Conservation (phyloP, 2,888 invertebrate genomes). For the Troides oblongomaculatus region DNA sequence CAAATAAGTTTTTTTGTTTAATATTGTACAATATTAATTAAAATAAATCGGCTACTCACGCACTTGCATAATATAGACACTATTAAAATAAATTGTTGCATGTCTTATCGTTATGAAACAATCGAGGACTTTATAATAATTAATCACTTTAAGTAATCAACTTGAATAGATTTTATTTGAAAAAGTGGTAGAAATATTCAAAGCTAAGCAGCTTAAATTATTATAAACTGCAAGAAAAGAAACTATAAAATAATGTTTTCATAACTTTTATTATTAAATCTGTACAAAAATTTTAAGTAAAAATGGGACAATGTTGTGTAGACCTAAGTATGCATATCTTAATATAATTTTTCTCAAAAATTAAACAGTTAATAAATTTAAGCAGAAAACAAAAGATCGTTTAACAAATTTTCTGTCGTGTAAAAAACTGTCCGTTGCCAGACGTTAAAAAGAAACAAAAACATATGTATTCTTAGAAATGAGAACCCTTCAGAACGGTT, state of each 20-base stretch:
- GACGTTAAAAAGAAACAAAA: no score
- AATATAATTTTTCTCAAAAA: no score
- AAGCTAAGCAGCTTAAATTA: neutral
- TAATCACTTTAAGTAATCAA: neutral
- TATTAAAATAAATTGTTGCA: conserved; percentile 1
- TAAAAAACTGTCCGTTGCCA: no score
- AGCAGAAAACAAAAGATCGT: no score
- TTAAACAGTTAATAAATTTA: no score
- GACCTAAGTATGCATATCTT: neutral
- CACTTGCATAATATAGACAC: neutral
- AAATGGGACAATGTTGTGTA: neutral
- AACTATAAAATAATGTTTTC: neutral
- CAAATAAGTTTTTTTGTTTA: neutral
- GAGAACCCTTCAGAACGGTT: no score
- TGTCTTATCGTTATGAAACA: neutral
- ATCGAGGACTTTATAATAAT: conserved; percentile 1
- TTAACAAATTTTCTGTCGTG: no score
- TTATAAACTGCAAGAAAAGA: neutral
- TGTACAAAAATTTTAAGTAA: neutral
- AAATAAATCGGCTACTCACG: conserved; percentile 13
- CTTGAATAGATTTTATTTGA: neutral
- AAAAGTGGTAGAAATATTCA: conserved; percentile 21
- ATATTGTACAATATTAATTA: neutral
- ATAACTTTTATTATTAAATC: neutral
- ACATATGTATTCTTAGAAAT: no score